Evolutionary conservation across 2,888 invertebrate species (phyloP), one percentile per base, ranked within the genome.

Genomic region (Metopia argyrocephala): DNA sequence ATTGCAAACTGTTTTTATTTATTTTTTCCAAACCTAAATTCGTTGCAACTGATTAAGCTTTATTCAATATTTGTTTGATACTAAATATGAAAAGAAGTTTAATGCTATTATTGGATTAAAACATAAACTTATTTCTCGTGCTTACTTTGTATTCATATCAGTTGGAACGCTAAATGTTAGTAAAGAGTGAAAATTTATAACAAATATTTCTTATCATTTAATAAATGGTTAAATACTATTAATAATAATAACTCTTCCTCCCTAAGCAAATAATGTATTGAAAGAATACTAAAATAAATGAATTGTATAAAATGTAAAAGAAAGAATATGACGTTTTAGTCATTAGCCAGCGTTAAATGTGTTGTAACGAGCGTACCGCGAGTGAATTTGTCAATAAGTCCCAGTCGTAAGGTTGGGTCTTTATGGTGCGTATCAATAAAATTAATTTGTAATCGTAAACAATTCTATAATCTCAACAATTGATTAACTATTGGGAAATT

Each of bases 391-490:
- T 56, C 23, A 38, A 12, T 0, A n/a, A n/a, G n/a, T n/a, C n/a
- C n/a, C n/a, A n/a, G n/a, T n/a, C 21, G 50, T 73, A 69, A 74
- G 76, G 76, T 80, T 80, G 80, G 76, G 76, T 56, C 65, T 74
- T 57, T 38, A 38, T 80, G 76, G 69, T 74, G 80, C 80, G 78
- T 81, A 78, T 73, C 69, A 69, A 61, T 64, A 69, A 54, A 56
- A 66, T 27, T 70, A 54, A 28, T 52, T 73, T 50, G 21, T 74
- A 54, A 64, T 28, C 25, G 52, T 20, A 52, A 28, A 1, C 3
- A 45, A 48, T 15, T 23, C n/a, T n/a, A n/a, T 15, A 59, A 9
- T 59, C 20, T 62, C 69, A 56, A 69, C 15, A 76, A 71, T 52
- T 66, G 66, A 38, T 70, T 59, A 64, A 70, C 25, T 27, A 70